Evolutionary conservation across 1,140 invertebrate genomes (phyloP), one percentile per base, ranked within the genome.

Genomic region (Hylaeus volcanicus): DNA sequence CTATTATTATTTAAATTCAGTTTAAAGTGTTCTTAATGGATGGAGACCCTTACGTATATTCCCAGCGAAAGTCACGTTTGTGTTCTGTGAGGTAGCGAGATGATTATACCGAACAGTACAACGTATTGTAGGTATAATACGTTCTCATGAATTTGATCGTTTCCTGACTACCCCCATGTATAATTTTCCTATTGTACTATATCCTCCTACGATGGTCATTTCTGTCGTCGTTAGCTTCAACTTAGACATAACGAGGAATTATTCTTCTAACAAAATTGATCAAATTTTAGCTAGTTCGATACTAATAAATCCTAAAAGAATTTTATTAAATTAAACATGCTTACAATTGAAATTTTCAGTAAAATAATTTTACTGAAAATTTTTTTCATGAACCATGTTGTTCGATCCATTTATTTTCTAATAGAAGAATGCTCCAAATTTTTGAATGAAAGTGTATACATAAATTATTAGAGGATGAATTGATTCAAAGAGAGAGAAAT

Each of bases 61-160:
- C 43, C n/a, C 37, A 51, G 70, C n/a, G 41, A 12, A 51, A 79
- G 1, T 55, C 43, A 37, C 48, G 58, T 72, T 70, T 79, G 68
- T 68, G 39, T 73, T 63, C 53, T 39, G 48, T 43, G 51, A 83
- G 55, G 37, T 74, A 48, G 66, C 51, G 48, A 48, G 64, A 70
- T 79, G 45, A 84, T 84, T 84, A 56, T 39, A 55, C 58, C 55
- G 51, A 43, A 55, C 58, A 15, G 61, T 39, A 60, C 66, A 63
- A 14, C 26, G 51, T 61, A 78, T 58, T 72, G n/a, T 63, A 51
- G 48, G 65, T 12, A 51, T 51, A 63, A 71, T 6, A 51, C 64
- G 26, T 45, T 79, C 11, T 12, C 1, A 56, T 1, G 5, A 60
- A 58, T 69, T 79, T 8, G 56, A n/a, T 73, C 43, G 60, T 81